Conservation (phyloP, 1,140 invertebrate species). For the Drosophila kepulauana region DNA sequence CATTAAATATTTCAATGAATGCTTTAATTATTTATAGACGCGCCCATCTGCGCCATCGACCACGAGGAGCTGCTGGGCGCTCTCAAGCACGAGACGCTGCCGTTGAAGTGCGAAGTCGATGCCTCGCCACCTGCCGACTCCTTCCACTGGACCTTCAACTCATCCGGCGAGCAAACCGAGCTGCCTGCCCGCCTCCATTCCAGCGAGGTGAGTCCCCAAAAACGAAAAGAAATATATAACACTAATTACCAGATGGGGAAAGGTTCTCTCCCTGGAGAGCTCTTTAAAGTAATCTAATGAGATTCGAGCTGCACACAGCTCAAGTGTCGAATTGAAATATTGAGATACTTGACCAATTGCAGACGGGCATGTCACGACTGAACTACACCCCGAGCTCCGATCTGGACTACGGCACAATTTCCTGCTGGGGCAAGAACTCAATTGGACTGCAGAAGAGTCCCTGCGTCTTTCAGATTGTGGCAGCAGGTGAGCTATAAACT, state of each 20-base stretch:
- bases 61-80: conserved; percentile 92
- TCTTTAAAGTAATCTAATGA: conserved; percentile 16
- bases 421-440: conserved; percentile 93
- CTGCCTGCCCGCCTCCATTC: conserved; percentile 89
- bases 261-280: neutral
- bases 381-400: conserved; percentile 94
- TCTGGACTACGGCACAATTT: conserved; percentile 94
- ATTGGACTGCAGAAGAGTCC: conserved; percentile 93
- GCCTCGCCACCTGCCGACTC: conserved; percentile 92
- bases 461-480: conserved; percentile 94
- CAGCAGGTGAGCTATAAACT: conserved; percentile 86
- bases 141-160: conserved; percentile 96
- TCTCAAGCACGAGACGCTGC: conserved; percentile 93
- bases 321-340: conserved; percentile 1
- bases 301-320: neutral
- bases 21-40: conserved; percentile 87
- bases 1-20: conserved; percentile 70
- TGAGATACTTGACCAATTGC: conserved; percentile 30
- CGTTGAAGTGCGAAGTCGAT: conserved; percentile 93
- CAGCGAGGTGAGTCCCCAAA: conserved; percentile 85
- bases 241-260: conserved; percentile 22
- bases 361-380: conserved; percentile 88
- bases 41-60: conserved; percentile 91
- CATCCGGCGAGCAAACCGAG: conserved; percentile 92
- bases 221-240: neutral